Evolutionary conservation across 2,888 invertebrate genomes (phyloP), one percentile per base, ranked within the genome.

Genomic region (Epinotia ramella): DNA sequence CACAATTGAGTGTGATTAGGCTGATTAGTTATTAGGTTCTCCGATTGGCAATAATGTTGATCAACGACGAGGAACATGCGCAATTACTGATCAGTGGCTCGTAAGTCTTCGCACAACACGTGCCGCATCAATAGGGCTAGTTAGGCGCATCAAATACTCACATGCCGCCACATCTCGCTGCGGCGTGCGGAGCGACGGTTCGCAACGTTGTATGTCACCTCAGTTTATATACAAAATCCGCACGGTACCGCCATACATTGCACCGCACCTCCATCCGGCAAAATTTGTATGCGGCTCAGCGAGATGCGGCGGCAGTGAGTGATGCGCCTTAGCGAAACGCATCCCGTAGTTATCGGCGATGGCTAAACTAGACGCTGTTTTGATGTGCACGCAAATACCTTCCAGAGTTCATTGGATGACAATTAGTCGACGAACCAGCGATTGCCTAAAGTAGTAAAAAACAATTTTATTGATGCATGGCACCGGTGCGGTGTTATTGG

Each of bases 1-100:
- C 67, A 76, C 78, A 80, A 78, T 79, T 77, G 78, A 68, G 60
- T 72, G 68, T 56, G 77, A 78, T 78, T 78, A 75, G 11, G 2
- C 24, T 24, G 24, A 24, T 57, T 70, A 56, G 46, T 33, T 33
- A 33, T 40, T 40, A 16, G 4, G 16, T 57, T 13, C 57, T 46
- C 13, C 33, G 18, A 46, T 69, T 74, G 74, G 59, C 59, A 70
- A 70, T 64, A 44, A 69, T 64, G 20, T 49, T 57, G 56, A 74
- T 69, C 59, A 53, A 74, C 28, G 57, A 74, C 49, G 69, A 70
- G 40, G 9, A 70, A 24, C 24, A 12, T 57, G 44, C 46, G 46
- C 56, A 56, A 64, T 49, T 16, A 63, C 63, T 63, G 68, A 64
- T 57, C 46, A 59, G 49, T 40, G 33, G 20, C 20, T 64, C 46